A percentile compares a stretch with the other conserved stretches of the same genome.
These are phyloP conservation scores for Poecilobothrus nobilitatus DNA, from an alignment of 2,888 invertebrate species.

Conservation along the genomic window DNA sequence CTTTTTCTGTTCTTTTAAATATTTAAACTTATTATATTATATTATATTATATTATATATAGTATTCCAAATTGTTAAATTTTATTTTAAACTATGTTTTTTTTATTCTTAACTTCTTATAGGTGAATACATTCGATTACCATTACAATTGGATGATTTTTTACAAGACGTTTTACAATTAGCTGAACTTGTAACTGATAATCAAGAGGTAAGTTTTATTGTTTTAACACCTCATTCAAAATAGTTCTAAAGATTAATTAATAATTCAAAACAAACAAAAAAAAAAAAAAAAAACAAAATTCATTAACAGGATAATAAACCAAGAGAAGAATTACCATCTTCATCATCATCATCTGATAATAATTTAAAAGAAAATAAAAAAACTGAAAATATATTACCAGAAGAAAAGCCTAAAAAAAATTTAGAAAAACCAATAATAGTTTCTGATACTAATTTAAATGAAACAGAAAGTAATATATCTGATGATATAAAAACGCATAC, in stretches of 20 bases:
- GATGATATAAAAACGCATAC: not conserved
- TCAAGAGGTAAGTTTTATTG: slow-evolving; percentile 31
- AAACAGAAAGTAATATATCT: not conserved
- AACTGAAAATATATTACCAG: not conserved
- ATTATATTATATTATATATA: too few species aligned
- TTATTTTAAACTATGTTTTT: slow-evolving; percentile 8
- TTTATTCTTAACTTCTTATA: slow-evolving; percentile 21
- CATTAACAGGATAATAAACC: slow-evolving; percentile 9
- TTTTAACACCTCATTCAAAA: too few species aligned
- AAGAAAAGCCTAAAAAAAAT: slow-evolving; percentile 8
- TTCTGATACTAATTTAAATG: not conserved
- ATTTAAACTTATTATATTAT: not conserved
- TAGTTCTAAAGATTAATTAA: not conserved
- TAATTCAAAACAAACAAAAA: not conserved
- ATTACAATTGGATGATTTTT: slow-evolving; percentile 36
- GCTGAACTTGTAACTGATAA: slow-evolving; percentile 31
- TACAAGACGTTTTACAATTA: slow-evolving; percentile 42
- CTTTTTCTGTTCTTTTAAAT: not conserved
- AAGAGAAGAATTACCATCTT: slow-evolving; percentile 14
- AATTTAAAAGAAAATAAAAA: not conserved
- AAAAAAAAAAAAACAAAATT: not conserved
- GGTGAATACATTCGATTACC: slow-evolving; percentile 43
- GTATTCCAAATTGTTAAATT: too few species aligned
- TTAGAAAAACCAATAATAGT: slow-evolving; percentile 13
- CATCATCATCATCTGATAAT: slow-evolving; percentile 7